phyloP scores from a whole-genome alignment of 1,140 invertebrate genomes.

The Neocloeon triangulifer region DNA sequence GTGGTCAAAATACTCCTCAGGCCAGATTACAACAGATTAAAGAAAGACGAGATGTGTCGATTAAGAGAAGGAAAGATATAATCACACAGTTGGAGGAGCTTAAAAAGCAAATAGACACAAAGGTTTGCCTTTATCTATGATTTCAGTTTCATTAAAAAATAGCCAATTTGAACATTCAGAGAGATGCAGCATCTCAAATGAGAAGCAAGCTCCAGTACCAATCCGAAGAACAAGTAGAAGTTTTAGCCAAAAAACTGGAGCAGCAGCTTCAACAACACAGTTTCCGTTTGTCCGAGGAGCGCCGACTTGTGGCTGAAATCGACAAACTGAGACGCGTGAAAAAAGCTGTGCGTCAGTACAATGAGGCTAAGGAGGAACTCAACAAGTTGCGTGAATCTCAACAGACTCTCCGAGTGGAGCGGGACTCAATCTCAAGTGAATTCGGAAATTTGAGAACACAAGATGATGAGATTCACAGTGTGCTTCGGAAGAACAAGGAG shows the following conservation, averaged over 20 bases:
- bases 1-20: no score
- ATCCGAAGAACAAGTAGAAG: conserved; percentile 1
- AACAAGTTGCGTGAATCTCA: neutral
- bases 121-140: neutral
- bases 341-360: conserved; percentile 12
- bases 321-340: conserved; percentile 18
- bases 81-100: neutral
- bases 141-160: no score
- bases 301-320: conserved; percentile 18
- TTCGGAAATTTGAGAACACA: conserved; percentile 1
- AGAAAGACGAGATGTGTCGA: no score
- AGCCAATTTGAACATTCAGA: no score
- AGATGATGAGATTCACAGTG: neutral
- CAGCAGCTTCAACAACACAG: conserved; percentile 15
- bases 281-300: conserved; percentile 17
- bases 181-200: conserved; percentile 2
- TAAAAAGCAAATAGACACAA: neutral
- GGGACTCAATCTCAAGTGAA: neutral
- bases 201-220: conserved; percentile 5
- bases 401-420: neutral
- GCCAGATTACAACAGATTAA: no score
- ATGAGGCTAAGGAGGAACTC: conserved; percentile 3
- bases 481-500: no score
- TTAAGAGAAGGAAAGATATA: no score
- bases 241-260: conserved; percentile 11